Percentiles rank a stretch among this genome's conserved stretches.
Conservation (phyloP, 2,797 vertebrate genomes). For the Glossophaga mutica region DNA sequence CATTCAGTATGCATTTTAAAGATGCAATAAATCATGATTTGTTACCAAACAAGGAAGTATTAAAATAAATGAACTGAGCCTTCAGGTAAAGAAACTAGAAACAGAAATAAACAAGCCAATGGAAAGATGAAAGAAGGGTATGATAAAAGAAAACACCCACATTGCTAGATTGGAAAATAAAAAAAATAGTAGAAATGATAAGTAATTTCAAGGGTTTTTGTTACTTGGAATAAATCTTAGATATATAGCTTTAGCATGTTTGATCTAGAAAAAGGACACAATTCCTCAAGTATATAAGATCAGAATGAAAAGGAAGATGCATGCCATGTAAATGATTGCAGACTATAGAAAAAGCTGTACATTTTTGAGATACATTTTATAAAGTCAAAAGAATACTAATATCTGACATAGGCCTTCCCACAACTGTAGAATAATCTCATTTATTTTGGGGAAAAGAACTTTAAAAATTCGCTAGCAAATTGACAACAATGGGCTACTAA, state of each 20-base stretch:
- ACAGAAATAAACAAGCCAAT: background rate
- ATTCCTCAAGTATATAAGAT: background rate
- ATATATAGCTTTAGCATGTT: background rate
- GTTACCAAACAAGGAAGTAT: background rate
- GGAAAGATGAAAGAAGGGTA: background rate
- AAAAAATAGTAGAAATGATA: background rate
- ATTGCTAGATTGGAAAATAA: background rate
- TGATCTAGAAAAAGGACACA: background rate
- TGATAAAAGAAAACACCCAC: background rate
- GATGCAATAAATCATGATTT: slow-evolving; percentile 18
- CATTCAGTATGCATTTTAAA: slow-evolving; percentile 33
- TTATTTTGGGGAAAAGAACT: background rate
- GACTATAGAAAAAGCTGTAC: background rate
- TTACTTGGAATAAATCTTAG: background rate
- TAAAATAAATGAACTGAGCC: slow-evolving; percentile 14
- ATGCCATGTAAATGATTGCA: background rate
- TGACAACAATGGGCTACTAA: background rate
- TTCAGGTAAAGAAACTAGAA: background rate
- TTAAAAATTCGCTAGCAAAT: background rate
- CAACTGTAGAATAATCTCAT: background rate
- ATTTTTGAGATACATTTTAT: background rate
- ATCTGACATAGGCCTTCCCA: background rate
- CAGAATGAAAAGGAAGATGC: background rate
- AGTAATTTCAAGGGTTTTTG: background rate
- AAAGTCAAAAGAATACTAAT: background rate